phyloP scores from a whole-genome alignment of 1,140 invertebrate species.

The Cephus cinctus region DNA sequence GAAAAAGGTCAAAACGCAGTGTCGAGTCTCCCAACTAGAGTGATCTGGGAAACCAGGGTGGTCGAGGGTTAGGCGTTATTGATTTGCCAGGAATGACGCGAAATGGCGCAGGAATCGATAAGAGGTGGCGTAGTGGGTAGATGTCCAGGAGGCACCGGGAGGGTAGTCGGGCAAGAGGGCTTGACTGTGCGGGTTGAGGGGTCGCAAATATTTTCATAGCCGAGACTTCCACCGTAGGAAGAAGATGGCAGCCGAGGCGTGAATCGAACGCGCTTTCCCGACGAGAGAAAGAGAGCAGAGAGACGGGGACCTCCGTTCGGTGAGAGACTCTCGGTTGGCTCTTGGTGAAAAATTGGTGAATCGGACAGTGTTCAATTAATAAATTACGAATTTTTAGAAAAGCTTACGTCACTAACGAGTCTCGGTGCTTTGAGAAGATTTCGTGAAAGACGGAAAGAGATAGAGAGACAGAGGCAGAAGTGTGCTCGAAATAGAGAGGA shows the following conservation, averaged over 20 bases:
- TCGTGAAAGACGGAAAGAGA: no score
- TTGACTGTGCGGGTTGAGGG: constrained; percentile 23
- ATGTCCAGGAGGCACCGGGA: constrained; percentile 5
- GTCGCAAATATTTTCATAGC: constrained; percentile 55
- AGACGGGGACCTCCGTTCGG: constrained; percentile 24
- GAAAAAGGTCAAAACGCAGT: no score
- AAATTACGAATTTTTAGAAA: no score
- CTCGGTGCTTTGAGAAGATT: no score
- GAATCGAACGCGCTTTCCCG: constrained; percentile 24
- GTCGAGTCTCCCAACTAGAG: constrained; percentile 25
- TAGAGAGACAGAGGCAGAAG: background rate
- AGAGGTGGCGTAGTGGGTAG: constrained; percentile 38
- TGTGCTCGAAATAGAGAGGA: background rate
- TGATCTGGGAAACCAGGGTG: constrained; percentile 23
- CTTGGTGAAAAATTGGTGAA: no score
- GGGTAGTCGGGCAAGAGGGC: background rate
- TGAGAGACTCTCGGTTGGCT: no score
- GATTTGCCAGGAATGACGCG: constrained; percentile 51
- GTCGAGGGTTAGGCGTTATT: constrained; percentile 37
- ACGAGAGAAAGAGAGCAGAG: constrained; percentile 25
- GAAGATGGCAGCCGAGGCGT: constrained; percentile 53
- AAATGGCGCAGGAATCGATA: constrained; percentile 57
- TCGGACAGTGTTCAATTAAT: no score
- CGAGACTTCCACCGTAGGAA: constrained; percentile 50
- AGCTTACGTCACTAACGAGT: no score